Conservation (phyloP, 1,140 invertebrate species). For the Geopemphigus sp. region DNA sequence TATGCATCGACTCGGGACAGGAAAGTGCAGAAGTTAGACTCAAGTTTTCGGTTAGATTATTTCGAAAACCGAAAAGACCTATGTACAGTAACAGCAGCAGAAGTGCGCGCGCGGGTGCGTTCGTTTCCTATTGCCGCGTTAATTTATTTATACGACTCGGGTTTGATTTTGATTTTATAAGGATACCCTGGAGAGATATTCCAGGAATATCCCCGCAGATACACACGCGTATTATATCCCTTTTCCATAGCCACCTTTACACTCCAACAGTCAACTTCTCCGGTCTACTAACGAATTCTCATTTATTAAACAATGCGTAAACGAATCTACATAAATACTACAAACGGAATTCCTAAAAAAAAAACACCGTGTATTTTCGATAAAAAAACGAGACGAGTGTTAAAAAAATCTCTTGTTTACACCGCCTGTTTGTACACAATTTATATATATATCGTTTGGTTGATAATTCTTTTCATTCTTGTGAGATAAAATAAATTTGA, state of each 20-base stretch:
- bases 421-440: too few relatives aligned
- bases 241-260: neutral
- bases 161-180: conserved; percentile 26
- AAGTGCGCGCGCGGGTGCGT: neutral
- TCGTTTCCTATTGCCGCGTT: neutral
- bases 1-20: neutral
- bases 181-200: neutral
- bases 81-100: too few relatives aligned
- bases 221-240: neutral
- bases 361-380: too few relatives aligned
- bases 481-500: too few relatives aligned
- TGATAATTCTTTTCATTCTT: too few relatives aligned
- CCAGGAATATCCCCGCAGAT: neutral
- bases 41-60: conserved; percentile 24
- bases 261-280: neutral
- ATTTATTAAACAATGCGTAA: conserved; percentile 9
- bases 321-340: neutral
- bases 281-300: neutral
- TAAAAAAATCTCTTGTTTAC: too few relatives aligned
- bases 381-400: too few relatives aligned
- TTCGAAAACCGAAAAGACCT: neutral
- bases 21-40: neutral
- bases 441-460: too few relatives aligned
- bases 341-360: neutral
- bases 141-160: conserved; percentile 14